Percentiles rank a stretch among this genome's conserved stretches.
Evolutionary conservation across 2,797 vertebrate species (phyloP).

Genomic region (Linurgus olivaceus): DNA sequence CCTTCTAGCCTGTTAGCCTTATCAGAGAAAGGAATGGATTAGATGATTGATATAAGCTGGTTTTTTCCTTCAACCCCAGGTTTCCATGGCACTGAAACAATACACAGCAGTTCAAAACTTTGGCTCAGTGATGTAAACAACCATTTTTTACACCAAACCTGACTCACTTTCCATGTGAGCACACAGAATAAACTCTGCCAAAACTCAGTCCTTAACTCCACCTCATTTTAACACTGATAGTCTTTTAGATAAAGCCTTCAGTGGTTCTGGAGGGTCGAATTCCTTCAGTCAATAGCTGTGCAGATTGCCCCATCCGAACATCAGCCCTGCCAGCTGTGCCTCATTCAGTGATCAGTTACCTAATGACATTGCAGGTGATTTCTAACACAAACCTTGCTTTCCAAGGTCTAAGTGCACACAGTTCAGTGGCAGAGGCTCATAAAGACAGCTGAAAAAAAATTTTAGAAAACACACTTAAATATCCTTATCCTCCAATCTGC

Average conservation of each 20-base stretch:
- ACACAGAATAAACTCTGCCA: neutral
- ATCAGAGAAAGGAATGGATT: neutral
- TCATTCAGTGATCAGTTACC: neutral
- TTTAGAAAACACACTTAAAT: neutral
- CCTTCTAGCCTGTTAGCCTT: neutral
- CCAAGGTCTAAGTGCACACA: neutral
- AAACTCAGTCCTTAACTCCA: neutral
- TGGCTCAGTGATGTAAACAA: accelerated
- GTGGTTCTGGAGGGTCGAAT: neutral
- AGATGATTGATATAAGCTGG: neutral
- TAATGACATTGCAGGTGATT: neutral
- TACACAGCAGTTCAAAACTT: neutral
- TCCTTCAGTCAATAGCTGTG: neutral
- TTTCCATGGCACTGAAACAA: neutral
- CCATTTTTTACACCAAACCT: neutral
- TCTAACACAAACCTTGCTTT: neutral
- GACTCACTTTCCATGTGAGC: neutral
- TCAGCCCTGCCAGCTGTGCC: neutral
- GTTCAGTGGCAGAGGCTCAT: neutral
- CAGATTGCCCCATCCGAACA: too few species aligned
- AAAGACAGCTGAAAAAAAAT: neutral
- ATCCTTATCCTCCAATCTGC: neutral
- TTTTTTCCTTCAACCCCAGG: neutral
- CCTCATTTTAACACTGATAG: neutral
- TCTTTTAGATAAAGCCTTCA: neutral